These are phyloP conservation scores for Sarcophaga bullata DNA, from an alignment of 1,140 invertebrate species.

Conservation along the genomic window DNA sequence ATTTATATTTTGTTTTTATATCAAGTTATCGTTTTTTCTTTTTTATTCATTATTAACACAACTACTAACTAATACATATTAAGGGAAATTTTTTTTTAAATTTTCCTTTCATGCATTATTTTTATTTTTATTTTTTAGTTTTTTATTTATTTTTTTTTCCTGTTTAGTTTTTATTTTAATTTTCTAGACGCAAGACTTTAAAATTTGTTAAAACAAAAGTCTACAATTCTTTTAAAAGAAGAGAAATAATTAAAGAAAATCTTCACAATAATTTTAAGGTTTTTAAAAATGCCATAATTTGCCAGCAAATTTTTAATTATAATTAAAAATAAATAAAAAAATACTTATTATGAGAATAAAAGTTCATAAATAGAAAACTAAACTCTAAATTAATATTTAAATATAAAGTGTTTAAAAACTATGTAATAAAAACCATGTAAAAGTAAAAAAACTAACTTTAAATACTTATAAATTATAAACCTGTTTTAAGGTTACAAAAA, in stretches of 20 bases:
- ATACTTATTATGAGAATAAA: slow-evolving; percentile 47
- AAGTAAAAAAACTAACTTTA: slow-evolving; percentile 51
- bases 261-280: background rate
- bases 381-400: background rate
- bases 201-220: too few species aligned
- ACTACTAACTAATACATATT: too few species aligned
- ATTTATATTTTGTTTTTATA: background rate
- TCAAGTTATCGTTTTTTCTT: too few species aligned
- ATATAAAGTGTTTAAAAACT: background rate
- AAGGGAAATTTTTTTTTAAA: too few species aligned
- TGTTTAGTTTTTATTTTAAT: too few species aligned
- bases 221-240: too few species aligned
- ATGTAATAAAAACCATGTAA: slow-evolving; percentile 2
- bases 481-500: slow-evolving; percentile 54
- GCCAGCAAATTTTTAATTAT: slow-evolving; percentile 55
- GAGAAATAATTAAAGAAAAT: too few species aligned
- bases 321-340: slow-evolving; percentile 47
- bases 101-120: too few species aligned
- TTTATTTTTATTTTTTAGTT: too few species aligned
- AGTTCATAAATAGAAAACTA: background rate
- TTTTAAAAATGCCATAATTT: slow-evolving; percentile 62
- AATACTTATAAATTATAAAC: slow-evolving; percentile 42
- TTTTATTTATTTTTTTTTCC: too few species aligned
- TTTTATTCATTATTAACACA: too few species aligned
- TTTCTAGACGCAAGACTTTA: too few species aligned